These are phyloP conservation scores for Hozukius guyotensis DNA, from an alignment of 2,797 vertebrate species.

Conservation along the genomic window DNA sequence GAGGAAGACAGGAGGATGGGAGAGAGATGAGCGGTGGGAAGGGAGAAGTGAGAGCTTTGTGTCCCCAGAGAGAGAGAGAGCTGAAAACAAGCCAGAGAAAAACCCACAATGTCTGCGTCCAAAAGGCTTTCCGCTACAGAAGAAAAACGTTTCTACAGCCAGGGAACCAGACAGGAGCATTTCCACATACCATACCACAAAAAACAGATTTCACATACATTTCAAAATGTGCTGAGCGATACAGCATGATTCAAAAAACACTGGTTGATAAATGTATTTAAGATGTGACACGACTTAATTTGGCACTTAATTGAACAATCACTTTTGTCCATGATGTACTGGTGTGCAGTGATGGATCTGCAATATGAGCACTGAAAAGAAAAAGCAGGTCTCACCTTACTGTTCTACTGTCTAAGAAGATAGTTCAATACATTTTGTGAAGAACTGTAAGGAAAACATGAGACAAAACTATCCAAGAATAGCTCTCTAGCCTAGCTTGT, in stretches of 20 bases:
- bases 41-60: slow-evolving; percentile 21
- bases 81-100: slow-evolving; percentile 41
- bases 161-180: slow-evolving; percentile 6
- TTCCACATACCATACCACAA: slow-evolving; percentile 26
- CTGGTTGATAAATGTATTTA: background rate
- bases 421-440: background rate
- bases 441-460: background rate
- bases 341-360: background rate
- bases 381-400: background rate
- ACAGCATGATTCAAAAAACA: background rate
- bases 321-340: background rate
- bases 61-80: slow-evolving; percentile 30
- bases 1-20: slow-evolving; percentile 53
- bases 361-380: background rate
- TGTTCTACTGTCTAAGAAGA: background rate
- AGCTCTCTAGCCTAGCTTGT: background rate
- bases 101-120: slow-evolving; percentile 23
- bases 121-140: slow-evolving; percentile 35
- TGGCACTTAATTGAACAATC: background rate
- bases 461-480: background rate
- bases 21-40: slow-evolving; percentile 12
- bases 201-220: slow-evolving; percentile 32
- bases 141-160: slow-evolving; percentile 15
- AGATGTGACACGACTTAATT: background rate
- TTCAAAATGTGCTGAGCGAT: background rate